Percentiles rank a stretch among this genome's conserved stretches.
Conservation (phyloP, 2,797 vertebrate genomes). For the Chlorospingus flavigularis region DNA sequence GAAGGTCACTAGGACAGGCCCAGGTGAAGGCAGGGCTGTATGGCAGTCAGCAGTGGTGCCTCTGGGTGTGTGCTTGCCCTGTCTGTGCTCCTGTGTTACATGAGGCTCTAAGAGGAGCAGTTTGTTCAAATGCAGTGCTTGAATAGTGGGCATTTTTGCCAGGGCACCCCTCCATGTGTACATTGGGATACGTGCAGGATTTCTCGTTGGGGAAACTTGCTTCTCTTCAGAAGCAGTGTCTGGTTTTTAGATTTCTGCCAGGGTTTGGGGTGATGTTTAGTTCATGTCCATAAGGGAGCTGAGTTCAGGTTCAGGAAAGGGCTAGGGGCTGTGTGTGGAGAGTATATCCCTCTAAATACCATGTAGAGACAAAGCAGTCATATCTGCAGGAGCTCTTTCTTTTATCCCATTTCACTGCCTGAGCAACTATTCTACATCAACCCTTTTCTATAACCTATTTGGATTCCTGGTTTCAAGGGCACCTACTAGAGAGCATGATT, state of each 20-base stretch:
- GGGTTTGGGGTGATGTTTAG: neutral
- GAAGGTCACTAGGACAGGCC: neutral
- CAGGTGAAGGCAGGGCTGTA: neutral
- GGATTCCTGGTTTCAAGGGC: neutral
- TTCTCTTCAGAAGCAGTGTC: neutral
- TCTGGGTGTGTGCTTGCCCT: neutral
- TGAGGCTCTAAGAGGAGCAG: neutral
- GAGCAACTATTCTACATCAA: neutral
- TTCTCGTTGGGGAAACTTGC: neutral
- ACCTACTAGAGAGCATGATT: neutral
- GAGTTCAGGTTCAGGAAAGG: neutral
- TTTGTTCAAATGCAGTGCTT: neutral
- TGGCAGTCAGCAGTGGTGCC: neutral
- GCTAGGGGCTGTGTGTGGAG: neutral
- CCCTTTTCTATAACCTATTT: neutral
- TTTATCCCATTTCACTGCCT: neutral
- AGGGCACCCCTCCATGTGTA: fast-evolving
- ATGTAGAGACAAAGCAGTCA: neutral
- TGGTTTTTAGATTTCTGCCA: neutral
- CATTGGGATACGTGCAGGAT: neutral
- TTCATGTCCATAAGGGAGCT: neutral
- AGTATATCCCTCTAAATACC: neutral
- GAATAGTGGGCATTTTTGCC: neutral
- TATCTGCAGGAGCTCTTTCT: neutral
- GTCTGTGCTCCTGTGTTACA: neutral